Conservation (phyloP, 2,797 vertebrate species). For the Leptoclinus maculatus region DNA sequence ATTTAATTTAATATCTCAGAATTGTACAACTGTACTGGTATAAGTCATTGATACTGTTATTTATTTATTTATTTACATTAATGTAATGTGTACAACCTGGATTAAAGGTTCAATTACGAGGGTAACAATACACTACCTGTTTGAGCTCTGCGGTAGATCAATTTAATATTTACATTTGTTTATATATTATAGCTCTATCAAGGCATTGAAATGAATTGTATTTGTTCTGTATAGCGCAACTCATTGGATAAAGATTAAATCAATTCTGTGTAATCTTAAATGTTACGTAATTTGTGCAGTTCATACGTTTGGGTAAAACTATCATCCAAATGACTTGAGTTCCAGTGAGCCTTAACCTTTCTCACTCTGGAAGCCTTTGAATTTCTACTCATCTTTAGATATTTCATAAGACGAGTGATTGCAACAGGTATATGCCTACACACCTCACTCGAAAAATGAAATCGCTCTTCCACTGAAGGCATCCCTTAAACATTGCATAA, state of each 20-base stretch:
- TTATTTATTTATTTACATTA: background rate
- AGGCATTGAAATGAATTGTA: background rate
- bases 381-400: conserved; percentile 2
- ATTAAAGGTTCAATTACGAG: background rate
- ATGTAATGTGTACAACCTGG: background rate
- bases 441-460: conserved; percentile 25
- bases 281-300: background rate
- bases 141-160: background rate
- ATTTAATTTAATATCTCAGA: background rate
- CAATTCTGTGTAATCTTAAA: background rate
- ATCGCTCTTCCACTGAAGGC: background rate
- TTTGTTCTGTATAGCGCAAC: background rate
- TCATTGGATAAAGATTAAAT: background rate
- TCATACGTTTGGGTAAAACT: background rate
- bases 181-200: background rate
- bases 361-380: background rate
- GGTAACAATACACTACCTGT: background rate
- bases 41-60: background rate
- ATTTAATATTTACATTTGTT: background rate
- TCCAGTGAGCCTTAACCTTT: conserved; percentile 14
- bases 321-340: background rate
- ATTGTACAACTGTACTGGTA: background rate
- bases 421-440: conserved; percentile 20
- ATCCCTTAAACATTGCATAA: conserved; percentile 16
- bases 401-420: conserved; percentile 44